phyloP scores from a whole-genome alignment of 2,113 vertebrate genomes.

The Anolis carolinensis region DNA sequence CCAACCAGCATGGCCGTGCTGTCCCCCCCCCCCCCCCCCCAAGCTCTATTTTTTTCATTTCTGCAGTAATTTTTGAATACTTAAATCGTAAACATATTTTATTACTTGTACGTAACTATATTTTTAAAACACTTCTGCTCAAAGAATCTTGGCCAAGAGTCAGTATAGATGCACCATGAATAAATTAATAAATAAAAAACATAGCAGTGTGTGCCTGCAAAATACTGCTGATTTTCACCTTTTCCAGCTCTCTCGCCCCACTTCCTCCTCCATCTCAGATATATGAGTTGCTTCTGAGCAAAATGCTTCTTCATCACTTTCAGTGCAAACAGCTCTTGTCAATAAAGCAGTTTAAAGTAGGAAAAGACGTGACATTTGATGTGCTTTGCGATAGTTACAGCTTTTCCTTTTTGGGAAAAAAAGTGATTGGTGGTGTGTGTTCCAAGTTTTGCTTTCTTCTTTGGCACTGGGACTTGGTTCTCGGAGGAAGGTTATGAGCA shows the following conservation, averaged over 20 bases:
- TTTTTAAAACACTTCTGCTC: background rate
- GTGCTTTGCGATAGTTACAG: constrained; percentile 4
- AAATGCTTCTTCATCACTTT: background rate
- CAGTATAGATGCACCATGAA: background rate
- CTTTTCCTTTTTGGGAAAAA: background rate
- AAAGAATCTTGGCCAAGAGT: background rate
- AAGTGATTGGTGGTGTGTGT: background rate
- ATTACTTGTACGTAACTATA: background rate
- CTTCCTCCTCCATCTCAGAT: background rate
- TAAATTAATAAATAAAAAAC: background rate
- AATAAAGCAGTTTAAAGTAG: background rate
- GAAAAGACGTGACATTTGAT: background rate
- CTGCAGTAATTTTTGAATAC: background rate
- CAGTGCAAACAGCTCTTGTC: background rate
- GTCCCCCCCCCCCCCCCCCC: too few relatives aligned
- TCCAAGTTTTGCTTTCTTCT: constrained; percentile 45
- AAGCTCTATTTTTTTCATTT: background rate
- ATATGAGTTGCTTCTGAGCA: background rate
- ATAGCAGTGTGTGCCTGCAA: background rate
- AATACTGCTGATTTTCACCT: background rate
- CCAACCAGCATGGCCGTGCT: too few relatives aligned
- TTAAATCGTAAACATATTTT: background rate
- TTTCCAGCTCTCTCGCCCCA: background rate
- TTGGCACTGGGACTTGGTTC: constrained; percentile 34
- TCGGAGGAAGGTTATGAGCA: constrained; percentile 10